Evolutionary conservation across 35 echinoderm and acorn worm genomes (phyloP), one percentile per base, ranked within the genome.

Genomic region (Lytechinus variegatus): DNA sequence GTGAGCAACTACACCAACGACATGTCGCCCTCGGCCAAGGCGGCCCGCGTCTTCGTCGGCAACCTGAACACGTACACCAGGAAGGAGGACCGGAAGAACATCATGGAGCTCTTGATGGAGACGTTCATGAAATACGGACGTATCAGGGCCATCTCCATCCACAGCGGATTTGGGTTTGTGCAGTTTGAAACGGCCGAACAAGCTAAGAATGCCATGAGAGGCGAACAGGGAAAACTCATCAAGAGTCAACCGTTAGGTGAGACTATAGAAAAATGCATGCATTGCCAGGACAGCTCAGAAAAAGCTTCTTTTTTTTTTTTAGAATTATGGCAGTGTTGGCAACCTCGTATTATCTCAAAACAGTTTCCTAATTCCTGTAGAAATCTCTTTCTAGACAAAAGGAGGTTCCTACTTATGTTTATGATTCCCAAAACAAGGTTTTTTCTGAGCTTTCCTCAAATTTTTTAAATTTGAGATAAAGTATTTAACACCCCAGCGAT

Each of bases 91-190:
- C 66, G 94, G 87, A 96, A 91, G 33, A 93, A 54, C 53, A 57
- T 93, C 92, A 55, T 93, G 92, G 54, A 87, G 79, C 94, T 96
- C 28, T 24, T 98, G 29, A 54, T 95, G 56, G 95, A 94, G 27
- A 97, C 94, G 44, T 99, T 99, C 89, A 19, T 56, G 27, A 94
- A 89, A 86, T 99, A 99, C 66, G 98, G 98, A 2, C 61, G 91
- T 10, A 98, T 99, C 94, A 95, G 95, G 28, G 98, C 95, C 24
- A 88, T 99, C 19, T 98, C 97, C 0, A 92, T 97, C 19, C 97
- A 98, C 95, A 97, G 97, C 16, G 98, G 98, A 28, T 99, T 95
- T 86, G 98, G 97, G 0, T 99, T 99, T 96, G 95, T 98, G 6
- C 97, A 98, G 96, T 99, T 95, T 89, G 96, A 52, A 27, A 98